Evolutionary conservation across 2,797 vertebrate species (phyloP).

Genomic region (Thunnus albacares): DNA sequence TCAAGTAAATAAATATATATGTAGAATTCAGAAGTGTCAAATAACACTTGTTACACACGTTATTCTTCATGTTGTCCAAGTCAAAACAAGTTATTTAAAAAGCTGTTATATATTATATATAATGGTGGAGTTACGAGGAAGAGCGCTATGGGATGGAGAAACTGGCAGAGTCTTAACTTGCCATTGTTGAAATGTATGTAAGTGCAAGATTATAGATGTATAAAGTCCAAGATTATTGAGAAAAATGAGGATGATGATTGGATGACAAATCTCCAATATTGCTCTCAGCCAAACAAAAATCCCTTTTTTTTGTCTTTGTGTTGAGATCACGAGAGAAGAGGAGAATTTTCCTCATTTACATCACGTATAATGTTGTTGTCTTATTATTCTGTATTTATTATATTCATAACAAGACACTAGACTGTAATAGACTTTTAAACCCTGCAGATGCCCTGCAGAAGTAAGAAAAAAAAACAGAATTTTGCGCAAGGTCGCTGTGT

Average conservation of each 20-base stretch:
- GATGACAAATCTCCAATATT: constrained; percentile 9
- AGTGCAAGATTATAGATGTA: constrained; percentile 48
- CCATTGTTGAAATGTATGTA: constrained; percentile 45
- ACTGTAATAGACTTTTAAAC: background rate
- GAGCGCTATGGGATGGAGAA: background rate
- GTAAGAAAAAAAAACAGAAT: background rate
- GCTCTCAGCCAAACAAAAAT: constrained; percentile 26
- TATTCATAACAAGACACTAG: background rate
- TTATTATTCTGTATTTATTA: background rate
- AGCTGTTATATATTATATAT: background rate
- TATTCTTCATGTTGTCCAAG: background rate
- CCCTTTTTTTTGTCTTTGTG: background rate
- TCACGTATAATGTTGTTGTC: too few species aligned
- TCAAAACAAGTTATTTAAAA: background rate
- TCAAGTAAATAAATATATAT: background rate
- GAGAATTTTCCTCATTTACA: background rate
- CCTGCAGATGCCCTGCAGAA: background rate
- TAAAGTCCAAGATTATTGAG: constrained; percentile 31
- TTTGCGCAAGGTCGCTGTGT: background rate
- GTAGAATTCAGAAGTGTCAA: background rate
- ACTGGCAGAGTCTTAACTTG: constrained; percentile 13
- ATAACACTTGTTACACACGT: background rate
- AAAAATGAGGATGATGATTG: constrained; percentile 20
- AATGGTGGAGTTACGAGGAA: background rate
- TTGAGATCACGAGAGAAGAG: background rate